phyloP scores from a whole-genome alignment of 2,113 vertebrate species.

The Onychorhynchus coronatus region DNA sequence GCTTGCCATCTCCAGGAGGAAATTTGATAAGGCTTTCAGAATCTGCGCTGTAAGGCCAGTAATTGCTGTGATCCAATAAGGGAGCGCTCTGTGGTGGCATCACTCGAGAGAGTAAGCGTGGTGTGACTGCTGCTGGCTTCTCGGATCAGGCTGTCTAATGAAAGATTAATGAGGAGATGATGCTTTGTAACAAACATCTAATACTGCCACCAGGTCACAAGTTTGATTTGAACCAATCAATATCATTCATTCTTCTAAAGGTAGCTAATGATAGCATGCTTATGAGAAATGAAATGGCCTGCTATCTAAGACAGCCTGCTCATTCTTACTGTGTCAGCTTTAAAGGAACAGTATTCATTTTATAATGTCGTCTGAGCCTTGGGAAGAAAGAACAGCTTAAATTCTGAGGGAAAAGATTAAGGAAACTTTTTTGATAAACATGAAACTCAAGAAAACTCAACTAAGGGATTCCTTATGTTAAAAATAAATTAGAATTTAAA shows the following conservation, averaged over 20 bases:
- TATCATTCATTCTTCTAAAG: conserved; percentile 55
- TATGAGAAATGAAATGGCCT: conserved; percentile 67
- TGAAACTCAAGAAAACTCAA: not conserved
- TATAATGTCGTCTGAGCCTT: not conserved
- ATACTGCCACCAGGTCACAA: conserved; percentile 57
- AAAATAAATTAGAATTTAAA: not conserved
- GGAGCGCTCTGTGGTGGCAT: conserved; percentile 57
- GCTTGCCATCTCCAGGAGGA: conserved; percentile 44
- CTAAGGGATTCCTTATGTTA: not conserved
- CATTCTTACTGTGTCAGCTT: conserved; percentile 46
- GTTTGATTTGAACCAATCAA: conserved; percentile 68
- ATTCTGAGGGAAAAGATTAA: not conserved
- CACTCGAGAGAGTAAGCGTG: conserved; percentile 59
- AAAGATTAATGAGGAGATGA: conserved; percentile 75
- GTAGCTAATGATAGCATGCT: conserved; percentile 62
- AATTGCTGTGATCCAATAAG: conserved; percentile 76
- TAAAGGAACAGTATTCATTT: conserved; percentile 45
- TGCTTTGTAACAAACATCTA: conserved; percentile 61
- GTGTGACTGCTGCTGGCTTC: conserved; percentile 58
- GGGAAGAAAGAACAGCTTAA: not conserved
- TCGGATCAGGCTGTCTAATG: conserved; percentile 67
- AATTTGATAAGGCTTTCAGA: conserved; percentile 74
- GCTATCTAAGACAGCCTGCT: conserved; percentile 49
- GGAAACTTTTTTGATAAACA: not conserved
- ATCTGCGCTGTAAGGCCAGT: conserved; percentile 45